Conservation (phyloP, 2,113 vertebrate genomes). For the Perca schrenkii region DNA sequence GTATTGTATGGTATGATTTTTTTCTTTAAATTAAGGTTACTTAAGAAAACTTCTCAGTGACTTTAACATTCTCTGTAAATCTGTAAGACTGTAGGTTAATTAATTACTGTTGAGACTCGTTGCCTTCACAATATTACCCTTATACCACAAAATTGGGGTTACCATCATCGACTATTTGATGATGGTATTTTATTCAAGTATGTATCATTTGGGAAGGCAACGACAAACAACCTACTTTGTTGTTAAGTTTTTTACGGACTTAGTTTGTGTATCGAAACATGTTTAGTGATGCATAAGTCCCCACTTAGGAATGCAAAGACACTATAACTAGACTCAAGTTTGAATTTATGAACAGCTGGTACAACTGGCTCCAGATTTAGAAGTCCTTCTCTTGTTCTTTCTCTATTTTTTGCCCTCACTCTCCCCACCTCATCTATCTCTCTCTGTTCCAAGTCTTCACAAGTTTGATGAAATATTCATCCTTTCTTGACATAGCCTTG, state of each 20-base stretch:
- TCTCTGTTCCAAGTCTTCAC: conserved; percentile 36
- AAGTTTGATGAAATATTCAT: conserved; percentile 72
- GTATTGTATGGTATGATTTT: neutral
- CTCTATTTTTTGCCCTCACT: conserved; percentile 8
- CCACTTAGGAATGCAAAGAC: neutral
- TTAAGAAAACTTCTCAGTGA: too few relatives aligned
- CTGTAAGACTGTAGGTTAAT: too few relatives aligned
- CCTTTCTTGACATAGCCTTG: conserved; percentile 43
- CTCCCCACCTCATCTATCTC: conserved; percentile 3
- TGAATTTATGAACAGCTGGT: conserved; percentile 32
- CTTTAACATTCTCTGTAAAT: too few relatives aligned
- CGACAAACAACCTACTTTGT: neutral
- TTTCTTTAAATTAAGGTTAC: too few relatives aligned
- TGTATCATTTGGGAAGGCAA: neutral
- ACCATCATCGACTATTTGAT: too few relatives aligned
- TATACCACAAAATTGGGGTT: too few relatives aligned
- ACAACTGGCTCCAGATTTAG: neutral
- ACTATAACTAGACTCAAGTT: conserved; percentile 2
- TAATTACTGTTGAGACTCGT: too few relatives aligned
- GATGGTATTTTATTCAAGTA: too few relatives aligned
- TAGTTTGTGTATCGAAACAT: neutral
- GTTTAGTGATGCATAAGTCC: neutral
- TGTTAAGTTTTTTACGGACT: neutral
- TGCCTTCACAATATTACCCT: too few relatives aligned
- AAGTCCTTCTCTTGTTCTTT: conserved; percentile 1